These are phyloP conservation scores for Drosophila arizonae DNA, from an alignment of 1,140 invertebrate species.

Conservation along the genomic window DNA sequence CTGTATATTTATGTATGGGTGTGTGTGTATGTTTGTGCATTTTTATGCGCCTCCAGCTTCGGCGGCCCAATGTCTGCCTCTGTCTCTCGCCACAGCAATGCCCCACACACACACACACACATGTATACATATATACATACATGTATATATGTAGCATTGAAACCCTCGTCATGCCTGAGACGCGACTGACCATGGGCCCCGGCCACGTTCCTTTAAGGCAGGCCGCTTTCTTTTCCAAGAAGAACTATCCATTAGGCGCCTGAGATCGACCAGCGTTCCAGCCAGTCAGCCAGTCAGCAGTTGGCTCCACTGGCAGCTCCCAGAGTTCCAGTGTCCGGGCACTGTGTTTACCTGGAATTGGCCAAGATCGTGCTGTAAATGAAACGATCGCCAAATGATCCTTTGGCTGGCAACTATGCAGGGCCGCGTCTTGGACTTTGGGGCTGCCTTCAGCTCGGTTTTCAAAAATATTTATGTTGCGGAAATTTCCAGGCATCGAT, in stretches of 20 bases:
- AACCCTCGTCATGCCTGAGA: constrained; percentile 15
- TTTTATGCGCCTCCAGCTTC: constrained; percentile 70
- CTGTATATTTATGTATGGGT: constrained; percentile 11
- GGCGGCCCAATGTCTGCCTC: constrained; percentile 71
- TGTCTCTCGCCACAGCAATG: constrained; percentile 26
- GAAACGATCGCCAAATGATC: constrained; percentile 54
- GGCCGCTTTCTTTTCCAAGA: constrained; percentile 78
- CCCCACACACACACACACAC: not conserved
- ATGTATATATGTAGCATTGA: not conserved
- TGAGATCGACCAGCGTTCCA: constrained; percentile 58
- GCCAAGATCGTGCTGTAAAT: constrained; percentile 53
- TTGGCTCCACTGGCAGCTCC: constrained; percentile 5
- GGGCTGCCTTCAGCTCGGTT: constrained; percentile 14
- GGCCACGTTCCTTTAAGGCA: constrained; percentile 58
- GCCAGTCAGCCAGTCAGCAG: not conserved
- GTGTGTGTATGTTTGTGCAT: constrained; percentile 46
- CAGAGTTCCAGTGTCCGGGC: constrained; percentile 3
- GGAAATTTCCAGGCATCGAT: constrained; percentile 34
- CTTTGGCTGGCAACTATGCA: constrained; percentile 19
- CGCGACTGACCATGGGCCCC: constrained; percentile 25
- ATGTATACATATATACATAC: not conserved
- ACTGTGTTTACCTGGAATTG: constrained; percentile 57
- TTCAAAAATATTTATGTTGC: constrained; percentile 41
- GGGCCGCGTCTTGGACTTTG: not conserved
- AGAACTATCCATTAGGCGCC: constrained; percentile 79